These are phyloP conservation scores for Ceriagrion tenellum DNA, from an alignment of 2,888 invertebrate genomes.

Conservation along the genomic window DNA sequence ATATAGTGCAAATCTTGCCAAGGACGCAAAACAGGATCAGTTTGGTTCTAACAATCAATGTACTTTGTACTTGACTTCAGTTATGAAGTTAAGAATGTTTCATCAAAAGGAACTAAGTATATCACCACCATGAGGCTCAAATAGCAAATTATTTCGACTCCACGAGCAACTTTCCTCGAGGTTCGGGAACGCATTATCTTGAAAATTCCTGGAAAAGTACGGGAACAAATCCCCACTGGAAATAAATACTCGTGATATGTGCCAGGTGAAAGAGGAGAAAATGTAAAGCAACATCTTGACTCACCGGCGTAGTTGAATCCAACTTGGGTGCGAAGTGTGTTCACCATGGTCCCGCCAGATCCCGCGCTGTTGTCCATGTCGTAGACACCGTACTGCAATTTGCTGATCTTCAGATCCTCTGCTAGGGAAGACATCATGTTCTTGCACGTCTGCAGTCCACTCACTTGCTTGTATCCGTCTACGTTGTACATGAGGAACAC, in stretches of 20 bases:
- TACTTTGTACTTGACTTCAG: too few relatives aligned
- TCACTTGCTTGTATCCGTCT: slow-evolving; percentile 83
- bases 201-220: too few relatives aligned
- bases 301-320: slow-evolving; percentile 81
- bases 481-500: slow-evolving; percentile 88
- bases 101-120: too few relatives aligned
- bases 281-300: slow-evolving; percentile 74
- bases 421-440: slow-evolving; percentile 88
- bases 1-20: too few relatives aligned
- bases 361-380: slow-evolving; percentile 81
- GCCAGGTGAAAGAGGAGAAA: neutral
- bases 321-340: slow-evolving; percentile 84
- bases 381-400: slow-evolving; percentile 80
- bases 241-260: neutral
- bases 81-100: too few relatives aligned
- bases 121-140: too few relatives aligned
- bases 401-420: slow-evolving; percentile 78
- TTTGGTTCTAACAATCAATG: too few relatives aligned
- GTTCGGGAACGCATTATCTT: too few relatives aligned
- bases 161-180: too few relatives aligned
- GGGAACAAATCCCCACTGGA: too few relatives aligned
- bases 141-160: too few relatives aligned
- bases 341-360: slow-evolving; percentile 80
- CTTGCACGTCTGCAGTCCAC: slow-evolving; percentile 87
- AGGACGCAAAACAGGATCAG: too few relatives aligned